phyloP scores from a whole-genome alignment of 2,888 invertebrate species.

The Scaptomyza reducta region DNA sequence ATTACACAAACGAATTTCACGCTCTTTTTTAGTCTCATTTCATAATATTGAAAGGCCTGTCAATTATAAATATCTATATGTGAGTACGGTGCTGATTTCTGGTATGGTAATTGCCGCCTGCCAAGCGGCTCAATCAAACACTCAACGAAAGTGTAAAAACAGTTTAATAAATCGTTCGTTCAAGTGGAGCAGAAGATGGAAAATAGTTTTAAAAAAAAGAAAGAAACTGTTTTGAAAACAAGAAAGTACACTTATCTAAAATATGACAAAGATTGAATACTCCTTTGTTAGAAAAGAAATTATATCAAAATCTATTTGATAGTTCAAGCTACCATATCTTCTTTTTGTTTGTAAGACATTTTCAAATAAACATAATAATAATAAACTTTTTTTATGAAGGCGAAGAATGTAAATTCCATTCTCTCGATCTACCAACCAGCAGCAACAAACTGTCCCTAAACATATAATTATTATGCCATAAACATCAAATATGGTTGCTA shows the following conservation, averaged over 20 bases:
- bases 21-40: conserved; percentile 58
- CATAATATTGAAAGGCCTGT: conserved; percentile 75
- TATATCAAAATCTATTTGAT: too few species aligned
- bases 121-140: conserved; percentile 54
- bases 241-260: background rate
- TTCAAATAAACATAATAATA: background rate
- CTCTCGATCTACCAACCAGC: conserved; percentile 24
- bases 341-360: conserved; percentile 2
- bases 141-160: conserved; percentile 11
- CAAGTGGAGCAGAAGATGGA: conserved; percentile 26
- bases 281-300: too few species aligned
- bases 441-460: conserved; percentile 28
- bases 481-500: conserved; percentile 37
- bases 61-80: conserved; percentile 53
- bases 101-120: conserved; percentile 70
- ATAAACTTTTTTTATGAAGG: background rate
- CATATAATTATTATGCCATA: conserved; percentile 51
- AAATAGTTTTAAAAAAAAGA: conserved; percentile 3
- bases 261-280: background rate
- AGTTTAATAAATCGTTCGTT: conserved; percentile 25
- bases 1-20: conserved; percentile 50
- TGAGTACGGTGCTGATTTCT: conserved; percentile 45
- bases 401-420: conserved; percentile 1
- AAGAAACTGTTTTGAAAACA: conserved; percentile 6
- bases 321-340: too few species aligned